Conservation (phyloP, 2,113 vertebrate genomes). For the Raja brachyura region DNA sequence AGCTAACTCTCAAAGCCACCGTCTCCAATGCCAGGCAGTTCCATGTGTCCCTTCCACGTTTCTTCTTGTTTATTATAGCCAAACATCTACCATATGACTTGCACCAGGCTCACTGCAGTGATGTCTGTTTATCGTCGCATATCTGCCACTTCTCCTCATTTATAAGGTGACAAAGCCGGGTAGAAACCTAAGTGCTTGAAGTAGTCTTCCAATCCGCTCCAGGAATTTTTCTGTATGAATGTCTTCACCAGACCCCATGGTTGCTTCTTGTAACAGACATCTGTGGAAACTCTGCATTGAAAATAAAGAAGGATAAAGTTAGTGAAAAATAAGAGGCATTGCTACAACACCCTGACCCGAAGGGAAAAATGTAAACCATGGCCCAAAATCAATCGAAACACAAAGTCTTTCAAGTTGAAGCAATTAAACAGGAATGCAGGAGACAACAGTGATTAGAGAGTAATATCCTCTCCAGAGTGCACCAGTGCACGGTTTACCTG, state of each 20-base stretch:
- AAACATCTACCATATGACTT: too few relatives aligned
- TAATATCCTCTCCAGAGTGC: neutral
- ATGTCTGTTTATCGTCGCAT: too few relatives aligned
- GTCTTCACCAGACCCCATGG: slow-evolving; percentile 87
- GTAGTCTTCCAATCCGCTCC: slow-evolving; percentile 80
- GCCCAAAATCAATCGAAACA: neutral
- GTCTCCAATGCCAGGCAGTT: too few relatives aligned
- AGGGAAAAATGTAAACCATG: neutral
- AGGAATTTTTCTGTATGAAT: slow-evolving; percentile 93
- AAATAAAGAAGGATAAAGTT: neutral
- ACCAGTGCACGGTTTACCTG: slow-evolving; percentile 58
- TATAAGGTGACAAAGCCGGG: neutral
- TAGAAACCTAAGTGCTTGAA: slow-evolving; percentile 78
- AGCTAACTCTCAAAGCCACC: too few relatives aligned
- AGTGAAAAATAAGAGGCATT: neutral
- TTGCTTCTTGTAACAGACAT: slow-evolving; percentile 89
- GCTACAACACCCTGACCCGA: neutral
- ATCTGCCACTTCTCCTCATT: neutral
- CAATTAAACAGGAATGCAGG: neutral
- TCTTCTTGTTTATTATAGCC: too few relatives aligned
- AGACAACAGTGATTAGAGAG: too few relatives aligned
- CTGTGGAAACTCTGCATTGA: slow-evolving; percentile 71
- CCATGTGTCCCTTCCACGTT: too few relatives aligned
- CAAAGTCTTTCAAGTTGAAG: neutral
- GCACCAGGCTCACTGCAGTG: too few relatives aligned